Base-by-base conservation (phyloP, 2,888 invertebrate genomes). In the Thymelicus sylvestris region DNA sequence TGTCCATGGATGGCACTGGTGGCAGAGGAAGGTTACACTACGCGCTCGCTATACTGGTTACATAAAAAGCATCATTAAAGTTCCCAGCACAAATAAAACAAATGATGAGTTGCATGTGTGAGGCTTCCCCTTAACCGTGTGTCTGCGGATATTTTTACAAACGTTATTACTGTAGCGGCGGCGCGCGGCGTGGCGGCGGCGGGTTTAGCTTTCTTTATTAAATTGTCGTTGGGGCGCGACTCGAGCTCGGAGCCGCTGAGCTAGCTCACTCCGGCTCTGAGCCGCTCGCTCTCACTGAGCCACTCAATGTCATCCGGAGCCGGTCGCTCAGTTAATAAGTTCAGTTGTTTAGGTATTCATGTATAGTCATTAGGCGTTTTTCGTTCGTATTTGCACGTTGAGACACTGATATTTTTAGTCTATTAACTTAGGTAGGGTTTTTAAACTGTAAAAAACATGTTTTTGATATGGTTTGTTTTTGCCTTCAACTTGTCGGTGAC, bases 131-230 rank as follows among this genome's bases (percentile, higher is more conserved):
- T 91, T 91, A 91, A 90, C 79, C 71, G 81, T 84, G 82, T 88
- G 90, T 91, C 90, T 89, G 89, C 86, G 88, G 88, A 88, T 92
- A 92, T 92, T 92, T 92, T 92, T 92, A 91, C 92, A 92, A 92
- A 91, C 91, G 88, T 90, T 91, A 91, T 92, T 91, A 92, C 89
- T 85, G 75, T 70, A 31, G 31, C 76, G 74, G 65, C 69, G 66
- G 73, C 78, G 72, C 75, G 57, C 62, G 59, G 66, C n/a, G n/a
- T n/a, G n/a, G 19, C 81, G 73, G 78, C 72, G 76, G 59, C 63
- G 59, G 67, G 81, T 82, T 85, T 82, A 88, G 91, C 88, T 90
- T 85, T 85, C 90, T 89, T 91, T 91, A 91, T 91, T 91, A 91
- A 91, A 91, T 91, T 90, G 89, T 85, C 87, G 87, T 86, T 84